A percentile compares a stretch with the other conserved stretches of the same genome.
Evolutionary conservation across 2,888 invertebrate genomes (phyloP).

Genomic region (Agelastica alni): DNA sequence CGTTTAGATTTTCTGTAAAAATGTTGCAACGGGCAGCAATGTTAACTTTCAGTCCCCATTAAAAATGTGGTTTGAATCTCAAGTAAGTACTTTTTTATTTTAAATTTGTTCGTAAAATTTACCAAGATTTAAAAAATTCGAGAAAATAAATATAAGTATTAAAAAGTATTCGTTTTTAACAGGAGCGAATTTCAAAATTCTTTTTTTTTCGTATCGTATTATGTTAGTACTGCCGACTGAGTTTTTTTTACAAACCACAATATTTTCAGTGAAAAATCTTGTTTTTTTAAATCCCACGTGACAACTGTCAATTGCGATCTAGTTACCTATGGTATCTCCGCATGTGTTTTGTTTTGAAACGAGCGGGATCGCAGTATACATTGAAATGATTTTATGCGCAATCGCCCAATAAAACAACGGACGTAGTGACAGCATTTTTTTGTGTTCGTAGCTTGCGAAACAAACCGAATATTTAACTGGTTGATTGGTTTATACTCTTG

Average conservation of each 20-base stretch:
- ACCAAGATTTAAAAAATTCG: too few species aligned
- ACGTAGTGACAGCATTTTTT: slow-evolving; percentile 18
- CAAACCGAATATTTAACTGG: slow-evolving; percentile 26
- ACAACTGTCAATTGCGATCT: slow-evolving; percentile 58
- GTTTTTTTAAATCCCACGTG: slow-evolving; percentile 50
- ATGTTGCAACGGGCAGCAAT: slow-evolving; percentile 57
- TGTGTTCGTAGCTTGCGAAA: not conserved
- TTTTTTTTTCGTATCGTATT: too few species aligned
- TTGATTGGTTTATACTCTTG: slow-evolving; percentile 48
- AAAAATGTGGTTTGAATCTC: slow-evolving; percentile 58
- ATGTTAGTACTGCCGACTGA: too few species aligned
- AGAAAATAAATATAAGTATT: too few species aligned
- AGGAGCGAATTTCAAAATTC: too few species aligned
- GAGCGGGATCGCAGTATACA: slow-evolving; percentile 57
- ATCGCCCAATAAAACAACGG: slow-evolving; percentile 48
- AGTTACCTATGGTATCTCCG: slow-evolving; percentile 57
- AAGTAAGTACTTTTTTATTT: slow-evolving; percentile 48
- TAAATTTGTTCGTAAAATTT: too few species aligned
- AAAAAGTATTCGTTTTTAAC: too few species aligned
- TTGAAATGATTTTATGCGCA: slow-evolving; percentile 57
- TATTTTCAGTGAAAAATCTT: slow-evolving; percentile 45
- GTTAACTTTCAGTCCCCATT: slow-evolving; percentile 51
- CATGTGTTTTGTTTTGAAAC: slow-evolving; percentile 60
- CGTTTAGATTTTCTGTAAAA: slow-evolving; percentile 38
- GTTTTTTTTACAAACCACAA: too few species aligned